Conservation (phyloP, 2,888 invertebrate genomes). For the Thyatira batis region DNA sequence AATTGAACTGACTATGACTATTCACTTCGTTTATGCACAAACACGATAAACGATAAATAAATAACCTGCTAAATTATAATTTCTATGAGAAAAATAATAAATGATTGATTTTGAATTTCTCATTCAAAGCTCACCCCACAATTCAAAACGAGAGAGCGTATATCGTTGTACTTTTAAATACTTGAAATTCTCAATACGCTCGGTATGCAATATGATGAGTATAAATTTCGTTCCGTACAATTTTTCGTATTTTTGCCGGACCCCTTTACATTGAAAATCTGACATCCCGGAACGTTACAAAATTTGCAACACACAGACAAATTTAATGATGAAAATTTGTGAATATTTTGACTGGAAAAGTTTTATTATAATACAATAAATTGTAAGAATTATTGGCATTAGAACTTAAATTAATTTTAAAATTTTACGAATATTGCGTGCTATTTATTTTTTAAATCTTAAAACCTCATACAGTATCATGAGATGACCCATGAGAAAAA, state of each 20-base stretch:
- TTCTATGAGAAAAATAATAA: too few species aligned
- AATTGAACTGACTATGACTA: too few species aligned
- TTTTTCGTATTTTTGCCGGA: constrained; percentile 47
- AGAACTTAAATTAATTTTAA: too few species aligned
- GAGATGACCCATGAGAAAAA: background rate
- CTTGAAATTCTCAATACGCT: constrained; percentile 62
- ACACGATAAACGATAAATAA: too few species aligned
- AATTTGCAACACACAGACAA: constrained; percentile 29
- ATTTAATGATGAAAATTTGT: constrained; percentile 51
- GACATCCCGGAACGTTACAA: constrained; percentile 38
- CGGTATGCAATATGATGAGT: constrained; percentile 72
- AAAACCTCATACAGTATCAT: too few species aligned
- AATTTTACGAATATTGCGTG: constrained; percentile 13
- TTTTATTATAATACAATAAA: constrained; percentile 24
- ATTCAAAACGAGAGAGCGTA: constrained; percentile 39
- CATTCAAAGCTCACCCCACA: constrained; percentile 44
- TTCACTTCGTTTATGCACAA: too few species aligned
- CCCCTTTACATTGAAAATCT: constrained; percentile 46
- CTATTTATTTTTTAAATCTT: background rate
- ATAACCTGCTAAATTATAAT: too few species aligned
- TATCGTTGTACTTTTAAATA: constrained; percentile 62
- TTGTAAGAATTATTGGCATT: constrained; percentile 6
- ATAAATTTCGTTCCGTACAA: constrained; percentile 63
- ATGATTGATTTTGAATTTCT: constrained; percentile 6
- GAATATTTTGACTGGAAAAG: constrained; percentile 25